phyloP scores from a whole-genome alignment of 2,888 invertebrate species.

The Xestia rhomboidea region DNA sequence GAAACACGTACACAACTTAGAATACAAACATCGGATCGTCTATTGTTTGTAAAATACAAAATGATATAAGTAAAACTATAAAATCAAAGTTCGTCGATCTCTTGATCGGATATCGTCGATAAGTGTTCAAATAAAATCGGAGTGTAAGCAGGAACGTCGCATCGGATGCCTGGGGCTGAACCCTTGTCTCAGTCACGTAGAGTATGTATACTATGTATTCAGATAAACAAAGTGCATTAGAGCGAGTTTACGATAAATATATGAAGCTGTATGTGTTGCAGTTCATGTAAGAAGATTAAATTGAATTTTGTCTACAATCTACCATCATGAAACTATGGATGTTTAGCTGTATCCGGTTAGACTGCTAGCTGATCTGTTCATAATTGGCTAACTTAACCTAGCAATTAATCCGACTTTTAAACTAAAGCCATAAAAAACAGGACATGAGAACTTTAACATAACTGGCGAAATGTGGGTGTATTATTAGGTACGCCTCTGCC shows the following conservation, averaged over 20 bases:
- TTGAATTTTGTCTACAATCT: background rate
- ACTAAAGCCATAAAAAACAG: background rate
- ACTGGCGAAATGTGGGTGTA: too few relatives aligned
- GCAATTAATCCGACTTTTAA: background rate
- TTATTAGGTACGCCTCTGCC: too few relatives aligned
- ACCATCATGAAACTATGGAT: background rate
- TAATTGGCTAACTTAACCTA: background rate
- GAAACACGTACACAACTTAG: background rate
- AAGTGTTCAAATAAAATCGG: constrained; percentile 66
- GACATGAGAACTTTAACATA: too few relatives aligned
- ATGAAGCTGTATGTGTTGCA: constrained; percentile 30
- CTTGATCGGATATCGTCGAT: constrained; percentile 70
- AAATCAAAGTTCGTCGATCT: constrained; percentile 72
- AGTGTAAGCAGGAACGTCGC: constrained; percentile 61
- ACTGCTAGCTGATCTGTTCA: background rate
- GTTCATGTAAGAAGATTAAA: constrained; percentile 9
- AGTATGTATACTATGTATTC: constrained; percentile 62
- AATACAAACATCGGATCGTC: constrained; percentile 14
- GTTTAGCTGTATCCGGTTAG: background rate
- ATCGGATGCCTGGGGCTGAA: constrained; percentile 64
- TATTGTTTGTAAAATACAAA: constrained; percentile 46
- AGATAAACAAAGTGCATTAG: constrained; percentile 69
- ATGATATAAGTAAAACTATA: constrained; percentile 66
- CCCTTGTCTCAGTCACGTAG: constrained; percentile 60
- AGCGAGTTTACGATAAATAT: constrained; percentile 44